Evolutionary conservation across 2,888 invertebrate species (phyloP), one percentile per base, ranked within the genome.

Genomic region (Brachycybe producta): DNA sequence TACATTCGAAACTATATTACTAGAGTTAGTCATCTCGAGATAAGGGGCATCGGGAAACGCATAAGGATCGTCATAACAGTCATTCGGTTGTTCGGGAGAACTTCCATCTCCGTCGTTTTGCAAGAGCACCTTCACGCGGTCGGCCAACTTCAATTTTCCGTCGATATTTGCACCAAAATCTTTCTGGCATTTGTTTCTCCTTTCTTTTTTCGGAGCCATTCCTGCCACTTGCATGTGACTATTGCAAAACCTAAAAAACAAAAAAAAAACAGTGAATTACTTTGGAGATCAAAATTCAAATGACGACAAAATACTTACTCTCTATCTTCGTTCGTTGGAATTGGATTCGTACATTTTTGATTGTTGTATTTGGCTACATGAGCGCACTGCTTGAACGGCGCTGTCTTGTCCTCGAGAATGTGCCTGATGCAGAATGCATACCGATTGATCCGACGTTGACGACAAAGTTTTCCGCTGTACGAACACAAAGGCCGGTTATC

Each of bases 351-450:
- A 57, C 70, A 70, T 56, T 66, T 65, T 58, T 66, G 65, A 58
- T 66, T 62, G 55, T 66, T 68, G 52, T 65, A 65, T 51, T 67
- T 69, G 27, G 67, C 65, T 52, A 65, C 64, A 59, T 67, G 66
- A n/a, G 64, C 63, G 60, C 71, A 71, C 52, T 65, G 64, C 36
- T 67, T 68, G 60, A 73, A 73, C 5, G 73, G 73, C 21, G 73
- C 70, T 11, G 65, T 63, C 15, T 67, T 66, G 54, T 73, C 73
- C 57, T 70, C 68, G 53, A 73, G 61, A 55, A 74, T 73, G 58
- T 74, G 70, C 8, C 70, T 62, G 28, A 68, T 61, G 60, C 72
- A 73, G 58, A 68, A 73, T 28, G 67, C 68, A 60, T 69, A 72
- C 47, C 68, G 67, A 60, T 71, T 68, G 34, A 74, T 65, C 35